phyloP scores from a whole-genome alignment of 2,797 vertebrate species.

The Kryptopterus vitreolus region DNA sequence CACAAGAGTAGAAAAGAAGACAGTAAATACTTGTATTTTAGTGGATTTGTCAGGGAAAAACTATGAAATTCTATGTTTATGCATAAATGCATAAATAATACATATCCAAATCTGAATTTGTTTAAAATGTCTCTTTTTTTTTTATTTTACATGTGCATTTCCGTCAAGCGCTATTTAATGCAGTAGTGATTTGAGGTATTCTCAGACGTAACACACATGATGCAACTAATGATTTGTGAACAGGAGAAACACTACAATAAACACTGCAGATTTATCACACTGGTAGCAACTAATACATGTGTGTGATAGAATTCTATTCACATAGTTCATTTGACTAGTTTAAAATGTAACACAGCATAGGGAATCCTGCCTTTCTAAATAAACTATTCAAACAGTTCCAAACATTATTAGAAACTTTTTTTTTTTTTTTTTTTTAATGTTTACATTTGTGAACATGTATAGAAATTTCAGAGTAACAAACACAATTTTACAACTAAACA shows the following conservation, averaged over 20 bases:
- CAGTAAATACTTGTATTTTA: slow-evolving; percentile 8
- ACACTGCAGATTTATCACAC: background rate
- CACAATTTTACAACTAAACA: no score
- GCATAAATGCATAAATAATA: slow-evolving; percentile 33
- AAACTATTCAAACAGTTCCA: background rate
- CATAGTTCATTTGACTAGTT: background rate
- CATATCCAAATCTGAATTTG: slow-evolving; percentile 17
- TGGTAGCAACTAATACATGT: background rate
- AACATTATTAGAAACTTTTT: no score
- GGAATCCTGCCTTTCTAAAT: background rate
- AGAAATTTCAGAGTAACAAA: no score
- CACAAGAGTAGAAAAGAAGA: slow-evolving; percentile 21
- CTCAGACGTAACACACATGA: background rate
- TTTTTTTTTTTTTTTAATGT: no score
- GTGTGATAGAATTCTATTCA: background rate
- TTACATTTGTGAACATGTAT: no score
- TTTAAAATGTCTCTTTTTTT: slow-evolving; percentile 20
- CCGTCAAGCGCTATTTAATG: background rate
- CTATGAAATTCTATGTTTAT: slow-evolving; percentile 6
- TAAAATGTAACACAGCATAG: background rate
- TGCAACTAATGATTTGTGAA: background rate
- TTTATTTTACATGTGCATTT: background rate
- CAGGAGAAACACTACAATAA: background rate
- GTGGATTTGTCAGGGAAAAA: slow-evolving; percentile 4
- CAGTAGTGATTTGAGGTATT: background rate